phyloP scores from a whole-genome alignment of 2,888 invertebrate genomes.

The Drosophila rubida region DNA sequence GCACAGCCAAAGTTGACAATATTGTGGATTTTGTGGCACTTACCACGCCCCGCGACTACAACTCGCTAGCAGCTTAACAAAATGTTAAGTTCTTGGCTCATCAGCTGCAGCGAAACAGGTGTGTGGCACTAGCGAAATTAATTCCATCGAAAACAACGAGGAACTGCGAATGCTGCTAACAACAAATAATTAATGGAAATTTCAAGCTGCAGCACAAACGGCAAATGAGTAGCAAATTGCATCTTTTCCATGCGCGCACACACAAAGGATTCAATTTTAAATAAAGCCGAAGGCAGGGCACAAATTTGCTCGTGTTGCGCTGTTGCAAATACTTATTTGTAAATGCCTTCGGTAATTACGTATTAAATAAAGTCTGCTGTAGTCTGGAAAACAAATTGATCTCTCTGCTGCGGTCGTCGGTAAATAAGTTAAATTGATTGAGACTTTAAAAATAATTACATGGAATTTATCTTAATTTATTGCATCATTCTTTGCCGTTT shows the following conservation, averaged over 20 bases:
- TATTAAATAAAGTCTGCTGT: neutral
- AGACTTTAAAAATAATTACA: constrained; percentile 31
- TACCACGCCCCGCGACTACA: neutral
- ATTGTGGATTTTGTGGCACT: constrained; percentile 45
- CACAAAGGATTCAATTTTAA: constrained; percentile 21
- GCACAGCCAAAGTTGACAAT: constrained; percentile 65
- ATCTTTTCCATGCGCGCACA: constrained; percentile 11
- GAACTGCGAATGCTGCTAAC: constrained; percentile 13
- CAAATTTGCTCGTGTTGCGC: neutral
- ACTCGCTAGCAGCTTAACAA: too few relatives aligned
- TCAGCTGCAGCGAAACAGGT: constrained; percentile 11
- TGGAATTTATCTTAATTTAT: constrained; percentile 18
- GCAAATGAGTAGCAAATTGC: constrained; percentile 19
- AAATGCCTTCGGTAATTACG: constrained; percentile 47
- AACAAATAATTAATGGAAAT: constrained; percentile 52
- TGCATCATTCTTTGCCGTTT: neutral
- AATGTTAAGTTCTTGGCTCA: constrained; percentile 23
- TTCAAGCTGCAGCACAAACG: constrained; percentile 9
- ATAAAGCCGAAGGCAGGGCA: constrained; percentile 4
- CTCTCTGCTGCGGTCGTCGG: neutral
- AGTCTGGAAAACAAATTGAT: constrained; percentile 24
- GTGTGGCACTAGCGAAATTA: constrained; percentile 25
- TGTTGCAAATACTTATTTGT: constrained; percentile 21
- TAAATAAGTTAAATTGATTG: constrained; percentile 34
- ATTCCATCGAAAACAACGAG: constrained; percentile 25